Evolutionary conservation across 1,140 invertebrate species (phyloP), one percentile per base, ranked within the genome.

Genomic region (Ceratosolen fusciceps): DNA sequence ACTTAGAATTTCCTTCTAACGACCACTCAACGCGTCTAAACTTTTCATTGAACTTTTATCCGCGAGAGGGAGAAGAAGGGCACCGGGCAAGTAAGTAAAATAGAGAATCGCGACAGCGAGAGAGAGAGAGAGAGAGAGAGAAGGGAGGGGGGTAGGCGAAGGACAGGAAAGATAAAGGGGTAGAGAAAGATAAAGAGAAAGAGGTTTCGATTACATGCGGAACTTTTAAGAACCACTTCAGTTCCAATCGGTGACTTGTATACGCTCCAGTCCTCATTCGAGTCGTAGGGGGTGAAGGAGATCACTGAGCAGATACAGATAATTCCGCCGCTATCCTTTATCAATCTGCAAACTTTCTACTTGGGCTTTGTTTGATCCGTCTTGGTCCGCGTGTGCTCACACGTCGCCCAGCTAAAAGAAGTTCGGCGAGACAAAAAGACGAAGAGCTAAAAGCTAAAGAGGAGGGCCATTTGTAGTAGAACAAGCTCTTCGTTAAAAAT

Each of bases 11-110:
- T 77, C 56, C 58, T 58, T 74, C 74, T 82, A 82, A 82, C 78
- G 70, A 74, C 78, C 74, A 79, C 79, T 82, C 74, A 77, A 80
- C 78, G 74, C 70, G 74, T 56, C 49, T 68, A 58, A 79, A 82
- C 78, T 82, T 82, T 82, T 78, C 78, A 72, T 80, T 74, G 70
- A 82, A 82, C 74, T 82, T 82, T 82, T 82, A 82, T 82, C 81
- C 62, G 47, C 37, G 37, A 24, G 34, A 56, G 70, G 34, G 21
- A 21, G n/a, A n/a, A 12, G 21, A 24, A 12, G 37, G 37, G 12
- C 10, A 56, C 52, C 8, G 65, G 14, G 65, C 1, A n/a, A 43
- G 37, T 3, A 26, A 29, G 58, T 8, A 47, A 52, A 26, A 52
- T 43, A 31, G 68, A 68, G 65, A 12, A 10, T 34, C 37, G n/a